Evolutionary conservation across 2,797 vertebrate species (phyloP), one percentile per base, ranked within the genome.

Genomic region (Taenioides sp.): DNA sequence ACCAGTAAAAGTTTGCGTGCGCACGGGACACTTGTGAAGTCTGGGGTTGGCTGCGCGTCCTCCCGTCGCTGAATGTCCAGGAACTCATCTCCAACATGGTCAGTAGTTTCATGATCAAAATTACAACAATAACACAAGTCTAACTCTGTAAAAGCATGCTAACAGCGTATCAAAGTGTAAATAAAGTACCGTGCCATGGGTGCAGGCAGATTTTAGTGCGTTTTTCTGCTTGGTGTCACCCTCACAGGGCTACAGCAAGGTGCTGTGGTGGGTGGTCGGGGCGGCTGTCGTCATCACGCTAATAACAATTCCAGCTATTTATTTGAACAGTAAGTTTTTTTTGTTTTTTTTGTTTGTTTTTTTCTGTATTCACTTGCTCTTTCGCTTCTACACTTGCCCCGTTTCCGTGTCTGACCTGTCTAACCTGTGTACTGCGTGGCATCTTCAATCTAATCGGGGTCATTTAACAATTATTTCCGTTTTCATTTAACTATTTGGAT

Each of bases 211-310:
- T 65, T 54, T 58, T 20, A 49, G 55, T 59, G 52, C n/a, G 11
- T 72, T 77, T 54, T 23, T 25, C 16, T 75, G 65, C 74, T 78
- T 80, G 83, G 28, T 83, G 65, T 83, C 71, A 73, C 77, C 80
- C 80, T 82, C 47, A 2, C 80, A 94, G 93, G 92, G 90, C 79
- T 92, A 84, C 85, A 86, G 71, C 47, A 95, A 91, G 88, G 77
- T 91, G 87, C 54, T 92, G 70, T 82, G 86, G 79, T 89, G 78
- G 79, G 50, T 88, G 76, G 34, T 90, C 31, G 93, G 89, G 73
- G 87, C 87, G 65, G 88, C 78, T 87, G 93, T 89, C 85, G 84
- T 95, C 89, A 89, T 93, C 91, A 88, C 79, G 52, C 73, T 94
- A 65, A 93, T 95, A 72, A 87, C 88, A 1, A 88, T 95, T 72